Evolutionary conservation across 2,888 invertebrate species (phyloP), one percentile per base, ranked within the genome.

Genomic region (Andrena bicolor): DNA sequence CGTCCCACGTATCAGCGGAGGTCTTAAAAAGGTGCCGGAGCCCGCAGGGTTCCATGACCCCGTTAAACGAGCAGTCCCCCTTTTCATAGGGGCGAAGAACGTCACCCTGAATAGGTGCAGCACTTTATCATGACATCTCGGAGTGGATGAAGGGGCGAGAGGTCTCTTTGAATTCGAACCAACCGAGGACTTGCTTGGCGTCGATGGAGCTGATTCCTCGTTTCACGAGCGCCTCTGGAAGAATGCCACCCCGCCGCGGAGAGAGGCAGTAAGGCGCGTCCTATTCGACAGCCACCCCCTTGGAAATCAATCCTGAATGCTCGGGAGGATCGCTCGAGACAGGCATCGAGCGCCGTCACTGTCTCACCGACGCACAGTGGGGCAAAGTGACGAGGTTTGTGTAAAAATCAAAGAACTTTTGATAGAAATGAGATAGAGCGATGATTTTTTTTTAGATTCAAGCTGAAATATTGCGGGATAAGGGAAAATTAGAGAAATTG

Each of bases 41-140:
- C n/a, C 35, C 35, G 66, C 56, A 76, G 80, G 66, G 88, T 86
- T 88, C 89, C 64, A 84, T 58, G 88, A 88, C 87, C 87, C 82
- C 63, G 16, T 80, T 69, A 69, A 80, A 81, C 72, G 84, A 70
- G 41, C 61, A 61, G 53, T 71, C 77, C 56, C 77, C 56, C 23
- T 75, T 82, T 82, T 80, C 65, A 79, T 65, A 74, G 13, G 73
- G 74, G 65, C 68, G 58, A 69, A 23, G n/a, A 23, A 70, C 82
- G 71, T 78, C 80, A 48, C 66, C 56, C 65, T 23, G 84, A 84
- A 88, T 84, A 83, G 83, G 61, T 58, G 73, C 74, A 63, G 68
- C 69, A 83, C 79, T 88, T 86, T 86, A 82, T 88, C 87, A 84
- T 83, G 56, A 80, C 86, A 88, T 86, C 56, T 56, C 86, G 53